Percentiles rank a stretch among this genome's conserved stretches.
These are phyloP conservation scores for Plodia interpunctella DNA, from an alignment of 1,140 invertebrate genomes.

Conservation along the genomic window DNA sequence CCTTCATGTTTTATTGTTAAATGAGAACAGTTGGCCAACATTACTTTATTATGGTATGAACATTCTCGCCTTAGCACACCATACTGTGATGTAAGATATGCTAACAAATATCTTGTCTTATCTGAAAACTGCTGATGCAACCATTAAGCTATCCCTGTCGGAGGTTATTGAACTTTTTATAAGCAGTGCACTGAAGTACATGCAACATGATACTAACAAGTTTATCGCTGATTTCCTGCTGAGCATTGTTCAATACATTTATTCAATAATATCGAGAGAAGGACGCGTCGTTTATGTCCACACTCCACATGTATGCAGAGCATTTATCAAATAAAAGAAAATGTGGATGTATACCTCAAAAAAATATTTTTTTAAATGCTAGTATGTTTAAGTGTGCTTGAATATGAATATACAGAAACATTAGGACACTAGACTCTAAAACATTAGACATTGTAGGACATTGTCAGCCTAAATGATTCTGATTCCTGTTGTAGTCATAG, in stretches of 20 bases:
- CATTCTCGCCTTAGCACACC: neutral
- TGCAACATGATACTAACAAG: slow-evolving; percentile 51
- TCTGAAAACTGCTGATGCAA: neutral
- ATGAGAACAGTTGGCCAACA: slow-evolving; percentile 20
- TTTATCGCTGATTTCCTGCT: slow-evolving; percentile 70
- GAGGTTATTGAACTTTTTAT: slow-evolving; percentile 48
- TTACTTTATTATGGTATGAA: neutral
- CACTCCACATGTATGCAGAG: slow-evolving; percentile 14
- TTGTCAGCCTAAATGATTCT: too few relatives aligned
- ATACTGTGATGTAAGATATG: neutral
- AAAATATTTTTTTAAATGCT: neutral
- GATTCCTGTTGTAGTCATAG: too few relatives aligned
- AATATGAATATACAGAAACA: too few relatives aligned
- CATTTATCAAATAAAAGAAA: neutral
- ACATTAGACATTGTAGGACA: too few relatives aligned
- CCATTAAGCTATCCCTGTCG: neutral
- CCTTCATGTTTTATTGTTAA: slow-evolving; percentile 46
- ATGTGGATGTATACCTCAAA: neutral
- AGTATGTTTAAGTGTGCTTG: too few relatives aligned
- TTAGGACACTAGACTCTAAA: too few relatives aligned
- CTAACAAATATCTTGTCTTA: neutral
- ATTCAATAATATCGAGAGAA: slow-evolving; percentile 36
- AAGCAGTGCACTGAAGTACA: slow-evolving; percentile 38
- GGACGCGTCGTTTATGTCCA: slow-evolving; percentile 1
- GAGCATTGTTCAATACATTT: slow-evolving; percentile 45